Evolutionary conservation across 2,113 vertebrate species (phyloP), one percentile per base, ranked within the genome.

Genomic region (Centropus bengalensis): DNA sequence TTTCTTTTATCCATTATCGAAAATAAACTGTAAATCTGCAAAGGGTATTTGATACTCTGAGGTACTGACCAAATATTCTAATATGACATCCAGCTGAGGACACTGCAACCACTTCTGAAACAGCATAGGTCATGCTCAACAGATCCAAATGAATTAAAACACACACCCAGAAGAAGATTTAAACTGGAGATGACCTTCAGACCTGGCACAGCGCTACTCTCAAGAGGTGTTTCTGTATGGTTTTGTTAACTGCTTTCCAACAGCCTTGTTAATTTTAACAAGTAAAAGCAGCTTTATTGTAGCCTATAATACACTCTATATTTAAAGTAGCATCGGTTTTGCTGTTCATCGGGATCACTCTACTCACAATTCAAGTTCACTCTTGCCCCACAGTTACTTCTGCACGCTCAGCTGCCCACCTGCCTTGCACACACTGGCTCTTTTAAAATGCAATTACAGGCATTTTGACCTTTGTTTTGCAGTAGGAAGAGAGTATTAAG

Each of bases 301-400:
- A 55, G 6, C 9, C 51, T 17, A 9, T 14, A 84, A 47, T 11
- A 45, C 14, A 13, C 33, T 38, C 45, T 40, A 8, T 8, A 28
- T 42, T 84, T 85, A 52, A 77, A 45, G 12, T n/a, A 8, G 12
- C 2, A 54, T 27, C 36, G 40, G 32, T 66, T 91, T 74, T 56
- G 51, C 30, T 54, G 32, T 1, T 5, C 21, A 59, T 38, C 32
- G 49, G 69, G 83, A 36, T 38, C 52, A 58, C 20, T 17, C 69
- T 16, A 3, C 82, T 87, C 85, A 94, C 91, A 97, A 75, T 95
- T 93, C 76, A 97, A 91, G 94, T 81, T 95, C 85, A 76, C 94
- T 86, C 45, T 42, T 98, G 95, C 98, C 97, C 97, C 97, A 92
- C 96, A 97, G 94, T 95, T 96, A 97, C 97, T 98, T 98, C 96